Base-by-base conservation (phyloP, 2,113 vertebrate genomes). In the Gasterosteus nipponicus region DNA sequence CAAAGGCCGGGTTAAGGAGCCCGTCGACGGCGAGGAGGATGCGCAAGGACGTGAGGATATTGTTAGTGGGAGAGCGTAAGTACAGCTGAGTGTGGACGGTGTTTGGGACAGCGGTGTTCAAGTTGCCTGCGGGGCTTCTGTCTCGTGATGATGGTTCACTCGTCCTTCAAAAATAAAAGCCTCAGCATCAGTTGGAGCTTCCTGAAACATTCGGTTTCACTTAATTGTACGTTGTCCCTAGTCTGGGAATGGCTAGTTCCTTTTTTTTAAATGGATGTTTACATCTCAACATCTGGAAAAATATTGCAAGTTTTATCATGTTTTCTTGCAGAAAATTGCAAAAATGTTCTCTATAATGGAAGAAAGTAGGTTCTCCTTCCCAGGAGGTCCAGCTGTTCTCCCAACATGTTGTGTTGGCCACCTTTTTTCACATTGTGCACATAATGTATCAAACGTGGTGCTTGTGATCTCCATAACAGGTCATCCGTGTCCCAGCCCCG, bases 21-120 rank as follows among this genome's bases (percentile, higher is more conserved):
- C 75, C 66, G 44, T 73, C 47, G 19, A 82, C 77, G 53, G 69
- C n/a, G 60, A 80, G 62, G 70, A 94, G 81, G 87, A 98, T 98
- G 97, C 95, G 96, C 93, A 99, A 98, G 82, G 97, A 98, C 93
- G 97, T 99, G 91, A 93, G 97, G 94, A 98, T 99, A 83, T 92
- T 99, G 73, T 91, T 98, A 42, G 96, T 98, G 91, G 97, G 97
- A 82, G 97, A 99, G 92, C 95, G 97, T 98, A 93, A 97, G 97
- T 91, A 49, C 16, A 74, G 38, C 47, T 51, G 3, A 9, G 3
- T n/a, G 12, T 46, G 29, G 29, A 18, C 16, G 10, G 15, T 39
- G 54, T 18, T 47, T 11, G 33, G n/a, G 59, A 38, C 26, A 33
- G 26, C 26, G 10, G 16, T 19, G n/a, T 6, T 3, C 11, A 42